phyloP scores from a whole-genome alignment of 2,797 vertebrate species.

The Halcyon badia region DNA sequence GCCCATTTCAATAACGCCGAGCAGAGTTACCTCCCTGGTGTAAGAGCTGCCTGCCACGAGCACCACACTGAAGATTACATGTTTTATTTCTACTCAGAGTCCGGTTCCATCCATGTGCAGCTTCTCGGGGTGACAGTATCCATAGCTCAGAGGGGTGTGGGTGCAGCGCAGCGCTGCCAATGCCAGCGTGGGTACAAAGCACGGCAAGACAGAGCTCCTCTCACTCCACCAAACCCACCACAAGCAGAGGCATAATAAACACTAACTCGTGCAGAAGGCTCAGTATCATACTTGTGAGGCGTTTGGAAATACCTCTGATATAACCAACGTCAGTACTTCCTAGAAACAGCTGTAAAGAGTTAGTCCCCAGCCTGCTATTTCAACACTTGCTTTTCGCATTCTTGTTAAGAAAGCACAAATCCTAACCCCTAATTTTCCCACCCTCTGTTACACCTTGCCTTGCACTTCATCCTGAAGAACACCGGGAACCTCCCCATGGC shows the following conservation, averaged over 20 bases:
- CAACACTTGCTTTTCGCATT: background rate
- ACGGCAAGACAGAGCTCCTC: background rate
- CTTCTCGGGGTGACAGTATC: background rate
- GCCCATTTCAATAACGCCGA: rapidly evolving
- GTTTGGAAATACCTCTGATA: background rate
- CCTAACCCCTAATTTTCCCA: rapidly evolving
- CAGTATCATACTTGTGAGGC: rapidly evolving
- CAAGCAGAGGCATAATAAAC: rapidly evolving
- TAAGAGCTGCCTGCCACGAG: background rate
- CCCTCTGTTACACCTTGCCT: too few species aligned
- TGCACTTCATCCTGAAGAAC: background rate
- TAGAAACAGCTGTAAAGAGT: background rate
- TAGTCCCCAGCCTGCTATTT: background rate
- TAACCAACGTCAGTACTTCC: background rate
- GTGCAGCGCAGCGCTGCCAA: background rate
- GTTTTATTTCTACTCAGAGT: background rate
- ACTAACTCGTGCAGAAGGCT: rapidly evolving
- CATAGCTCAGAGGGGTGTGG: rapidly evolving
- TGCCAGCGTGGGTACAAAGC: background rate
- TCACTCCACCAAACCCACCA: background rate
- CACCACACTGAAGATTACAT: background rate
- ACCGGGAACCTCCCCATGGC: rapidly evolving
- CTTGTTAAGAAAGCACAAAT: background rate
- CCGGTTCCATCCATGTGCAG: background rate
- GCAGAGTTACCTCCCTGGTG: background rate